Evolutionary conservation across 2,113 vertebrate genomes (phyloP), one percentile per base, ranked within the genome.

Genomic region (Grantiella picta): DNA sequence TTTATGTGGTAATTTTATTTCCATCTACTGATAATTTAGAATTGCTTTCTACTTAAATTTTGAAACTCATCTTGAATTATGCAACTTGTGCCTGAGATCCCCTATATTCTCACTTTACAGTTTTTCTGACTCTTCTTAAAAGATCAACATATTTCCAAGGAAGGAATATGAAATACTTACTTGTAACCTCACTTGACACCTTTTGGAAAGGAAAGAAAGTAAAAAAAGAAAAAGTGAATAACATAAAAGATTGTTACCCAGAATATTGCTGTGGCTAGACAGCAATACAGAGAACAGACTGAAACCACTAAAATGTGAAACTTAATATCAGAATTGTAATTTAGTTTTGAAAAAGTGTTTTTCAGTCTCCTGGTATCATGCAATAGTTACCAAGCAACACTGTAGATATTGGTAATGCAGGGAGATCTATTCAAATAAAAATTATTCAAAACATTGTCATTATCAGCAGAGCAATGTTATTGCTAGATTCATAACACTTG

Each of bases 371-470:
- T 49, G 12, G 18, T 90, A 90, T 93, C 60, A 49, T 35, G 68
- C 83, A 94, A 92, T 77, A 65, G 88, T 97, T 92, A 90, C 92
- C 88, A 96, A 83, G 96, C 92, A 96, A 96, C 94, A 83, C 57
- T 6, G 10, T 27, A 88, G 90, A 81, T 94, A 93, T 27, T 71
- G 47, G 76, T 70, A 96, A 73, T 53, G 42, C 68, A 60, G 49
- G 64, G 56, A 93, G 79, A 75, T 61, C 52, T 86, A 86, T 53
- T 80, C 9, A 92, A 95, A 94, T 40, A 75, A 81, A 89, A 92
- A 81, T 49, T 68, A 93, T 86, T 92, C 31, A 60, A 77, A 84
- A 49, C 25, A 61, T 42, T 71, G 47, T 68, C 69, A 76, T 92
- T 85, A 93, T 77, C 90, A 75, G 60, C 9, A 5, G 24, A 86